Evolutionary conservation across 2,888 invertebrate species (phyloP).

Genomic region (Malthinus seriepunctatus): DNA sequence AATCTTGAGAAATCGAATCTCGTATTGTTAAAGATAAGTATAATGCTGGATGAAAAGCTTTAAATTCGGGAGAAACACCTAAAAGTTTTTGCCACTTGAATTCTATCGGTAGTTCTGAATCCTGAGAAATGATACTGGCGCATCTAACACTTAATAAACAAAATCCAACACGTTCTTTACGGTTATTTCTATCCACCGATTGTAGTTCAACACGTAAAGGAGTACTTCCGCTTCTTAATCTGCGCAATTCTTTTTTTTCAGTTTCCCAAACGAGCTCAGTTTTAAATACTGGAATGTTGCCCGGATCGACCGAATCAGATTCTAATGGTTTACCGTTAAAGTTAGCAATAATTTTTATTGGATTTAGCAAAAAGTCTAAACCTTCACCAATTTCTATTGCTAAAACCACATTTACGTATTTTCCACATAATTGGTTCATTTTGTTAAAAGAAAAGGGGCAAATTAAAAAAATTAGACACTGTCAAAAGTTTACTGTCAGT

Average conservation of each 20-base stretch:
- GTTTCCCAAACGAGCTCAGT: slow-evolving; percentile 81
- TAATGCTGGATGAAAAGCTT: slow-evolving; percentile 65
- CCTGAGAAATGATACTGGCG: slow-evolving; percentile 66
- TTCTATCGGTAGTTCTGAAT: slow-evolving; percentile 57
- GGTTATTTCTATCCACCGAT: slow-evolving; percentile 58
- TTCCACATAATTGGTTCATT: slow-evolving; percentile 68
- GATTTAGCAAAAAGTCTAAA: slow-evolving; percentile 47
- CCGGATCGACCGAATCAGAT: slow-evolving; percentile 65
- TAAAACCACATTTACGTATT: slow-evolving; percentile 68
- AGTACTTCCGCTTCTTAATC: slow-evolving; percentile 72
- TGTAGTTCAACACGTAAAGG: slow-evolving; percentile 75
- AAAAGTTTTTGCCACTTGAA: slow-evolving; percentile 66
- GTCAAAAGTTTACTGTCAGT: background rate
- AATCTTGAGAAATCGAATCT: slow-evolving; percentile 52
- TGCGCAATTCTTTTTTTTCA: slow-evolving; percentile 70
- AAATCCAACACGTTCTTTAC: slow-evolving; percentile 70
- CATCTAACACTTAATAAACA: slow-evolving; percentile 69
- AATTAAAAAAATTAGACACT: background rate
- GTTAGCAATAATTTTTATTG: slow-evolving; percentile 46
- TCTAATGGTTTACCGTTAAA: slow-evolving; percentile 56
- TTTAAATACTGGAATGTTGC: slow-evolving; percentile 65
- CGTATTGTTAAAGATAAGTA: slow-evolving; percentile 63
- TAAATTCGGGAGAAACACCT: slow-evolving; percentile 61
- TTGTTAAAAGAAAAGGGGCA: slow-evolving; percentile 12
- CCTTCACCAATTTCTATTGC: slow-evolving; percentile 68